Base-by-base conservation (phyloP, 30 jellyfish, hydroid and myxozoan species). In the Turritopsis rubra region DNA sequence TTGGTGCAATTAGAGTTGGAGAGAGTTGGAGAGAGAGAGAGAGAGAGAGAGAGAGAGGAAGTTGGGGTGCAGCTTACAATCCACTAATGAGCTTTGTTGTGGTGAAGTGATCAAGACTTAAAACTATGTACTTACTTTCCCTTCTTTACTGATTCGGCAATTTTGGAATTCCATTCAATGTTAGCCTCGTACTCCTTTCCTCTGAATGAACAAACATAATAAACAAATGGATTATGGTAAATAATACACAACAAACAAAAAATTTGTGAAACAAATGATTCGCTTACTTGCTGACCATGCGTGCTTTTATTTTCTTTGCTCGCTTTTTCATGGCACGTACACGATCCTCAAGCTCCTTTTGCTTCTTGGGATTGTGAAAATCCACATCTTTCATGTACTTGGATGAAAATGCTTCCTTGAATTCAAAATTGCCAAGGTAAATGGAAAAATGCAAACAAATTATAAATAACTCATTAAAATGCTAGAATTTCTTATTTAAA, bases 331-430 rank as follows among this genome's bases (percentile, higher is more conserved):
- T 83, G 21, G 97, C 84, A 54, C 88, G 87, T 52, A 66, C 89
- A 23, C 85, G 86, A 53, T 91, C 94, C 54, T 87, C 91, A 29
- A n/a, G 60, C 75, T 91, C 97, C 27, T 81, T 91, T 75, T 84
- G 85, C 66, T 79, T 86, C 27, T 85, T 25, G 16, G 52, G 60
- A 79, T 76, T 52, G 66, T 53, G 75, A 7, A 71, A 88, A 16
- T 87, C 97, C 16, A 72, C 53, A 20, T 91, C 97, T 29, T 85
- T 87, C 65, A 91, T 87, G 85, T 83, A 91, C 73, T 87, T 91
- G 86, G 88, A 84, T 16, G 97, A 91, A 73, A 87, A 91, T 5
- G 94, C 95, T 72, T 91, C 97, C 97, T 91, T 19, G 3, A n/a
- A 28, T 52, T n/a, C 16, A 66, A n/a, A n/a, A n/a, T n/a, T n/a